Evolutionary conservation across 2,888 invertebrate species (phyloP), one percentile per base, ranked within the genome.

Genomic region (Mythimna albipuncta): DNA sequence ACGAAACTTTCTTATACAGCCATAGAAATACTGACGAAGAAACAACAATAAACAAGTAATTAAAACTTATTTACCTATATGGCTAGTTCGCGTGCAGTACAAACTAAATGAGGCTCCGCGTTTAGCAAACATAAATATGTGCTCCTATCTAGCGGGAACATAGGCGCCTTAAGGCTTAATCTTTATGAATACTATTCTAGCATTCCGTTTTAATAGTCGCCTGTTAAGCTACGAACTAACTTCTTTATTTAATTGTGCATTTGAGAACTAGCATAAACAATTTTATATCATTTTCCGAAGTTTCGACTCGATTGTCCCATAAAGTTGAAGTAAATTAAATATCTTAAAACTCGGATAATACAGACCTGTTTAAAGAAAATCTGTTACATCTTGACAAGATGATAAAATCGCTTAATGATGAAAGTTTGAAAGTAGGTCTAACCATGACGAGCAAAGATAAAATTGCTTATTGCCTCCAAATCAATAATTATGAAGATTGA

Each of bases 51-150:
- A 90, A 89, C 88, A 90, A 89, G 91, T 91, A 91, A 92, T 92
- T 92, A 92, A 92, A 92, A 92, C 90, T 92, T 92, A 92, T 91
- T 91, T 90, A 89, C 90, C 86, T 87, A 90, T 88, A 92, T 90
- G 89, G 88, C 86, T 82, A 75, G 91, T 89, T 92, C 90, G 92
- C 92, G 92, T 92, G 92, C 89, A 84, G 86, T 87, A 87, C 89
- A 85, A 87, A 87, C 87, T 89, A 88, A 91, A 90, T 89, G 90
- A 88, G 89, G 89, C 89, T 85, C 83, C 85, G 80, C 85, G 85
- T 87, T 89, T 89, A 85, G 75, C 87, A 81, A 87, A 89, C 90
- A 91, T 90, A 91, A 90, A 91, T 89, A 89, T 87, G 84, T 84
- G 82, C 84, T 85, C 84, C 83, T 88, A 85, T 86, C 87, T 86